Percentiles rank a stretch among this genome's conserved stretches.
These are phyloP conservation scores for Philaenus spumarius DNA, from an alignment of 1,140 invertebrate species.

Conservation along the genomic window DNA sequence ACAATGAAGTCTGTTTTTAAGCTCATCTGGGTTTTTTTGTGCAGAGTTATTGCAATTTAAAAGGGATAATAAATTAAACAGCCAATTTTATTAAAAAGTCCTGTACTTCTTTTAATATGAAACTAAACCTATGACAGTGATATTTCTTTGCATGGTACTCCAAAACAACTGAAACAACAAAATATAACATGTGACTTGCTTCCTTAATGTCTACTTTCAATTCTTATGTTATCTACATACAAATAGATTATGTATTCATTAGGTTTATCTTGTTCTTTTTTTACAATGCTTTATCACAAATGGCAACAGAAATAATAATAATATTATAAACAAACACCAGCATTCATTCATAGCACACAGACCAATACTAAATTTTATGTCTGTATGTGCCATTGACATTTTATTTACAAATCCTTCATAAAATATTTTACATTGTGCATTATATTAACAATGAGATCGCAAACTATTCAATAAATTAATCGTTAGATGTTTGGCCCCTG, in stretches of 20 bases:
- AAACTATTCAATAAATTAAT: conserved; percentile 4
- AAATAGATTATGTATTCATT: conserved; percentile 2
- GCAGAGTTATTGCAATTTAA: too few species aligned
- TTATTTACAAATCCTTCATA: neutral
- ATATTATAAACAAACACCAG: neutral
- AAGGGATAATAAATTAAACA: too few species aligned
- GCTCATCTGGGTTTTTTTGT: too few species aligned
- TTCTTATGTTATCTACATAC: conserved; percentile 1
- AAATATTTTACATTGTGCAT: conserved; percentile 13
- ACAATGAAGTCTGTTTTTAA: too few species aligned
- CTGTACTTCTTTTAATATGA: conserved; percentile 10
- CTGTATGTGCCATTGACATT: too few species aligned
- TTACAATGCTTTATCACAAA: conserved; percentile 7
- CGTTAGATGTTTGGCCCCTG: conserved; percentile 3
- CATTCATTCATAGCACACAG: neutral
- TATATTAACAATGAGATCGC: conserved; percentile 16
- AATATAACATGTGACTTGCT: neutral
- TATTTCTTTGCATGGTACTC: neutral
- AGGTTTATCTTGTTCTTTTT: neutral
- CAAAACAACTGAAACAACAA: conserved; percentile 1
- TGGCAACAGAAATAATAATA: neutral
- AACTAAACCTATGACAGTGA: conserved; percentile 16
- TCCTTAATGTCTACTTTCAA: neutral
- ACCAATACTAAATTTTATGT: conserved; percentile 3
- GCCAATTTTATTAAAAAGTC: conserved; percentile 2